Percentiles rank a stretch among this genome's conserved stretches.
Evolutionary conservation across 1,140 invertebrate genomes (phyloP).

Genomic region (Campoletis sonorensis): DNA sequence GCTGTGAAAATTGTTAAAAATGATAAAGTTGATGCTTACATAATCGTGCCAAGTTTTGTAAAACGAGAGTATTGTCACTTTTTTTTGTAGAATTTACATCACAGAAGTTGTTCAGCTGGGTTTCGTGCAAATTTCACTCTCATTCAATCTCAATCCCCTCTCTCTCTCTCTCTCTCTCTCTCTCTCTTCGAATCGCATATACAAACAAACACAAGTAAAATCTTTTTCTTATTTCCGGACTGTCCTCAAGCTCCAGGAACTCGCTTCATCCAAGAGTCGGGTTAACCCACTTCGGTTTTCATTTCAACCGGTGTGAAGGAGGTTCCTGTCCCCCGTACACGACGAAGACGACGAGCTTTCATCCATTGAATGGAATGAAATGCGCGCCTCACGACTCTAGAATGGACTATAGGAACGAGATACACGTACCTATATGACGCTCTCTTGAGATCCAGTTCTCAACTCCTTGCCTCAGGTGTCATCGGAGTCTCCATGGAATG

Average conservation of each 20-base stretch:
- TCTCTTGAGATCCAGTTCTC: slow-evolving; percentile 22
- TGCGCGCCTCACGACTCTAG: slow-evolving; percentile 36
- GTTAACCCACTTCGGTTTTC: slow-evolving; percentile 48
- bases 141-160: not conserved
- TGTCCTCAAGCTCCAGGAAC: not conserved
- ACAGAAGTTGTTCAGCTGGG: not conserved
- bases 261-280: slow-evolving; percentile 5
- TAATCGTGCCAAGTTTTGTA: too few relatives aligned
- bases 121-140: not conserved
- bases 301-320: slow-evolving; percentile 43
- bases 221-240: slow-evolving; percentile 45
- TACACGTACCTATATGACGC: not conserved
- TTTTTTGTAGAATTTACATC: not conserved
- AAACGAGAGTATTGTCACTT: not conserved
- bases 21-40: not conserved
- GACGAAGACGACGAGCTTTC: slow-evolving; percentile 49
- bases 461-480: slow-evolving; percentile 6
- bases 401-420: not conserved
- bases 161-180: not conserved
- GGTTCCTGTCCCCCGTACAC: slow-evolving; percentile 2
- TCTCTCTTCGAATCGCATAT: slow-evolving; percentile 30
- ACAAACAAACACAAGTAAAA: slow-evolving; percentile 6
- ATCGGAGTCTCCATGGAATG: not conserved
- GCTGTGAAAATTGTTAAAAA: not conserved
- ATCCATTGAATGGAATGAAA: slow-evolving; percentile 48